Base-by-base conservation (phyloP, 2,113 vertebrate species). In the Calyptommatus sinebrachiatus region DNA sequence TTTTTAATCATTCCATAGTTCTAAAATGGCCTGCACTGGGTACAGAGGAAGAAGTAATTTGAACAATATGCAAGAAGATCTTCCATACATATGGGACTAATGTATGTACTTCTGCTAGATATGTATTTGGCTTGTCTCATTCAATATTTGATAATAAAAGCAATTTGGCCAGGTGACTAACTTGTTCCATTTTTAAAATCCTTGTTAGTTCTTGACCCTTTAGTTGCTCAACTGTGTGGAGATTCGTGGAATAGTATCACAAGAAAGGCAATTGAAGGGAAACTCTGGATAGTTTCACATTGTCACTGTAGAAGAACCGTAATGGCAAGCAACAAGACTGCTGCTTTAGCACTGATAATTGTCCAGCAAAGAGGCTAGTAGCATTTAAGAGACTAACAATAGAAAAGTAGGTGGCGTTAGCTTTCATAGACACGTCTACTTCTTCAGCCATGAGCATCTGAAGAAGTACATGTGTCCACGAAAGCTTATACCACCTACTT, bases 81-180 rank as follows among this genome's bases (percentile, higher is more conserved):
- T 24, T 80, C 81, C 72, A 31, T 57, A 29, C 45, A 73, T 71
- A 45, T 24, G 21, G 83, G 61, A 57, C 77, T 61, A 79, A 83
- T 74, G 85, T 73, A 79, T 86, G 48, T 82, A 70, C 79, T 86
- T 86, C 76, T 82, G 1, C 31, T 80, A 61, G 41, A 81, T 31
- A 45, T 61, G 71, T 81, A 73, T 80, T 57, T 66, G 76, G 28
- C 48, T 80, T 80, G 24, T 41, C 48, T 48, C 29, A 35, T 80
- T 80, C 73, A 45, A 80, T 79, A 28, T 35, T 29, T 80, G 48
- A 18, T 68, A 53, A 50, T 41, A 35, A 73, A 80, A 57, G 63
- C 31, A 41, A 63, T 57, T 80, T 57, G 53, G 62, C 67, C 63
- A 72, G 45, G 7, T 68, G 79, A 80, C 66, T 67, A 41, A 68